Base-by-base conservation (phyloP, 64 coral and sea anemone genomes). In the Catalaphyllia jardinei region DNA sequence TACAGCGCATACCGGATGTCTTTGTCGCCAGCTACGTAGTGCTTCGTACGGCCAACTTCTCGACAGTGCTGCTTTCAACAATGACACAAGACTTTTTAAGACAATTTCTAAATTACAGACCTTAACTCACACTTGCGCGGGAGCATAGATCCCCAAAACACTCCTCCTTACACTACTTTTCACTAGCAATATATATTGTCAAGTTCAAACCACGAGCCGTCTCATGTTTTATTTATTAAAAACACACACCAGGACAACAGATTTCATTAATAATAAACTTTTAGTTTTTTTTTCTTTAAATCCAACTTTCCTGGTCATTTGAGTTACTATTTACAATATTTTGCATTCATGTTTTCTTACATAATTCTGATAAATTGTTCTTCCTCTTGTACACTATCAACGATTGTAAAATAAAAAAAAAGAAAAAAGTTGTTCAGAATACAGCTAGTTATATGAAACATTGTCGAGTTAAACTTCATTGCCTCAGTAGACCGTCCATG, bases 301-400 rank as follows among this genome's bases (percentile, higher is more conserved):
- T 77, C 74, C 39, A 17, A 51, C 74, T 24, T 42, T 24, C 39
- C 39, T 77, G 74, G 74, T 46, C 74, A 77, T 77, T 46, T 51
- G 39, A 0, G 33, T 31, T 42, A 19, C 10, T 85, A 85, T 85
- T 85, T 85, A 85, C 81, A 85, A 85, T 85, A 85, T 52, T 85
- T 28, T 42, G 10, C 11, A 61, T 61, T 80, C 54, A 61, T 17
- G 75, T 77, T 77, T 33, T 31, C 74, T 42, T 8, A 80, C 52
- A 61, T 55, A 62, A 67, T 85, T 85, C 33, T 29, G 10, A 71
- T 77, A 71, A 69, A 42, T 62, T 62, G 55, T 61, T 61, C 17
- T 79, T 80, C 17, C 59, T 17, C 78, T 29, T 62, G 51, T 42
- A 31, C 18, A 51, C 62, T 18, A 65, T 27, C 22, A 52, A 49